Evolutionary conservation across 1,140 invertebrate genomes (phyloP), one percentile per base, ranked within the genome.

Genomic region (Dendroctonus valens): DNA sequence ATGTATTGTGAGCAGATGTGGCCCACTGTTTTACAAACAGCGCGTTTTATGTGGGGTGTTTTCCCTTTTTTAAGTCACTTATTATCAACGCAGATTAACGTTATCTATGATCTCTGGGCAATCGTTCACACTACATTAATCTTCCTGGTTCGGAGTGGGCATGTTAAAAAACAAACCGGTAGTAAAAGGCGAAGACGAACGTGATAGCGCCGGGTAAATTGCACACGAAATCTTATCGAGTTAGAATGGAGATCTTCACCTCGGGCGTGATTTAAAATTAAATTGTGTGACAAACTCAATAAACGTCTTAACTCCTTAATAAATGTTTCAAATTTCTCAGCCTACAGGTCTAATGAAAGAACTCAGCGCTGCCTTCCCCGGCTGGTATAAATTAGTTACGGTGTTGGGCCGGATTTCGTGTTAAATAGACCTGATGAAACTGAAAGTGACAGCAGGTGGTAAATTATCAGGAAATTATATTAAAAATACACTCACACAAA

Each of bases 281-380:
- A 52, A 52, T 52, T 52, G 50, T n/a, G 50, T 26, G 50, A n/a
- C 12, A 52, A 52, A 52, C 50, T 52, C 50, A 52, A 52, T 52
- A 52, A 52, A 52, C n/a, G 50, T 52, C 50, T 52, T 52, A 12
- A 52, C n/a, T 26, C 9, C 50, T 12, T 52, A 52, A 52, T 52
- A 52, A 52, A 52, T 52, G 50, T 52, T 15, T 52, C 15, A 52
- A 52, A 52, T 52, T 52, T 52, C 50, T 26, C 12, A 52, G 50
- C 50, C 50, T 52, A 52, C 50, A 52, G 50, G n/a, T 26, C 50
- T 52, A 52, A n/a, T n/a, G 50, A 26, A 52, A 52, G 50, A 52
- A 52, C 38, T 52, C 15, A 11, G 46, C 46, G 11, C 46, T 48
- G 11, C 11, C 50, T 26, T 52, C 3, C 9, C 50, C 9, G 50